These are phyloP conservation scores for Xylocopa sonorina DNA, from an alignment of 1,140 invertebrate species.

Conservation along the genomic window DNA sequence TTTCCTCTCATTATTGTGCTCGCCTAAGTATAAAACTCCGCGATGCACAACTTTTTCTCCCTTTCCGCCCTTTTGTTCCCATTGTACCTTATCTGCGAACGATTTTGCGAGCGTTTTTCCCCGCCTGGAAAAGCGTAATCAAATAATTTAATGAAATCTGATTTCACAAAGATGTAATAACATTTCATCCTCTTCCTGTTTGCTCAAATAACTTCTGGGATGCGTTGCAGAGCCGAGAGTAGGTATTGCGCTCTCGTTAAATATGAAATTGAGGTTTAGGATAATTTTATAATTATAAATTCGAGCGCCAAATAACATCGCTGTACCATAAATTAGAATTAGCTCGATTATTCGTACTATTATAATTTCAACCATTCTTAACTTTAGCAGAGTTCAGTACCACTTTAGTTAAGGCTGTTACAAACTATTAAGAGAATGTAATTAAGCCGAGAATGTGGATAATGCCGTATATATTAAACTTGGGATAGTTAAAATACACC, in stretches of 20 bases:
- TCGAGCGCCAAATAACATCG: too few species aligned
- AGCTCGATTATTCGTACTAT: too few species aligned
- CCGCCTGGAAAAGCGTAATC: too few species aligned
- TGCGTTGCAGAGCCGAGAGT: too few species aligned
- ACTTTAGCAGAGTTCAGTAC: slow-evolving; percentile 27
- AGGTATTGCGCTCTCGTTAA: too few species aligned
- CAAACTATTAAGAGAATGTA: slow-evolving; percentile 72
- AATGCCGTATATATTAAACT: slow-evolving; percentile 67
- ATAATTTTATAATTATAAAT: too few species aligned
- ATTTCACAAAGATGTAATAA: not conserved
- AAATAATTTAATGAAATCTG: too few species aligned
- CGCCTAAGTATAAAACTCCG: slow-evolving; percentile 11
- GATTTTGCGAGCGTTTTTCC: not conserved
- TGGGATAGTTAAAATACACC: slow-evolving; percentile 63
- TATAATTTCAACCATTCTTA: slow-evolving; percentile 32
- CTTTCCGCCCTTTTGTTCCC: not conserved
- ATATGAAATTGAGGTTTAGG: too few species aligned
- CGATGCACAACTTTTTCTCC: slow-evolving; percentile 1
- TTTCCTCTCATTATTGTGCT: slow-evolving; percentile 22
- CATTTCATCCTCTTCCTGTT: too few species aligned
- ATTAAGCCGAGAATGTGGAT: slow-evolving; percentile 72
- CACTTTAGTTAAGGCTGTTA: slow-evolving; percentile 53
- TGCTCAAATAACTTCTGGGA: too few species aligned
- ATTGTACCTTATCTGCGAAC: too few species aligned
- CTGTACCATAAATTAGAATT: too few species aligned